Percentiles rank a stretch among this genome's conserved stretches.
Evolutionary conservation across 2,888 invertebrate genomes (phyloP).

Genomic region (Altica lythri): DNA sequence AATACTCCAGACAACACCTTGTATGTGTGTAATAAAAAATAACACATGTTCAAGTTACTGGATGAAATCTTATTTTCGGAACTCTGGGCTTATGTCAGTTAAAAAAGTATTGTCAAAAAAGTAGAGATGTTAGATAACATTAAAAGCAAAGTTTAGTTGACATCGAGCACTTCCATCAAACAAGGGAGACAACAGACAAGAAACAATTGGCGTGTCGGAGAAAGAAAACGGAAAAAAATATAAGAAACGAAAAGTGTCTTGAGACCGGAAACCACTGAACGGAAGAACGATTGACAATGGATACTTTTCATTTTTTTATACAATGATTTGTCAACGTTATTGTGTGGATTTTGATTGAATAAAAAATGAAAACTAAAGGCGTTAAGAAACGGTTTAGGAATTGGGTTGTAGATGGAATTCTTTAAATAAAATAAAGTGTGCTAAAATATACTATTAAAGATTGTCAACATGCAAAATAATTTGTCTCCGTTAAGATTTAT

Average conservation of each 20-base stretch:
- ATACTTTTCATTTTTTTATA: slow-evolving; percentile 23
- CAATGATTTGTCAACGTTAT: slow-evolving; percentile 37
- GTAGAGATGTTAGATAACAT: slow-evolving; percentile 39
- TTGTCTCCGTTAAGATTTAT: no score
- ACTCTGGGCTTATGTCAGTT: slow-evolving; percentile 7
- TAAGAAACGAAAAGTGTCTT: slow-evolving; percentile 40
- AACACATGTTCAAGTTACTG: no score
- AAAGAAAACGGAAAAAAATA: slow-evolving; percentile 18
- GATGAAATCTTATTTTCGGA: no score
- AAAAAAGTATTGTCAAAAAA: slow-evolving; percentile 30
- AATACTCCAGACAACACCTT: no score
- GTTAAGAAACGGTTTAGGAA: no score
- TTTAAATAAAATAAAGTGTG: no score
- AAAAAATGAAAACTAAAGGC: slow-evolving; percentile 8
- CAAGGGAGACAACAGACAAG: slow-evolving; percentile 14
- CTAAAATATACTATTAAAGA: no score
- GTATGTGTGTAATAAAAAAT: no score
- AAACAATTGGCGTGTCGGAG: slow-evolving; percentile 27
- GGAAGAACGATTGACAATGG: slow-evolving; percentile 44
- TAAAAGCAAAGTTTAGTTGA: slow-evolving; percentile 50
- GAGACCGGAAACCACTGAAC: slow-evolving; percentile 44
- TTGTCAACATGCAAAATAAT: no score
- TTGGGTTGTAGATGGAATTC: no score
- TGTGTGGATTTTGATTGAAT: slow-evolving; percentile 31
- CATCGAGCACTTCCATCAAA: slow-evolving; percentile 44